Base-by-base conservation (phyloP, 2,113 vertebrate genomes). In the Anas platyrhynchos region DNA sequence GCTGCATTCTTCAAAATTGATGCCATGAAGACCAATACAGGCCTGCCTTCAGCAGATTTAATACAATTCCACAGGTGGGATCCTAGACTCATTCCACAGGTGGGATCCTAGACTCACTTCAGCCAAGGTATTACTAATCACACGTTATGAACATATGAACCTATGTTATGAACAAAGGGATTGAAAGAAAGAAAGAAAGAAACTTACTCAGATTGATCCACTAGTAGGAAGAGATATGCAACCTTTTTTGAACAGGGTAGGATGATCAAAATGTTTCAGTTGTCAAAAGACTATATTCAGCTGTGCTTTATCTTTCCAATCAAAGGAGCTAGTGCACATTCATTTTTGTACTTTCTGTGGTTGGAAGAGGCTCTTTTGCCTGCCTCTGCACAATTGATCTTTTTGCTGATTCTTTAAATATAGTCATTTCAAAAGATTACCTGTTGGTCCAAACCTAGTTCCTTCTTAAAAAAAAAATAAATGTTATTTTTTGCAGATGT, bases 401-500 rank as follows among this genome's bases (percentile, higher is more conserved):
- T 36, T 68, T 74, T 65, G 20, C 65, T 18, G 48, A 13, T n/a
- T 34, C 38, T 34, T 66, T 59, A 74, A 50, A 8, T 36, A 34
- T 59, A 13, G 69, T 21, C 16, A 68, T 36, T 81, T 91, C 59
- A 74, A 27, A 68, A 43, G 27, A 58, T 23, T 58, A 86, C 34
- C 27, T 82, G n/a, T 27, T 54, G 27, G 3, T 38, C 26, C 41
- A 29, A 54, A 55, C 29, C 25, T 50, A 9, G 3, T 61, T 66
- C 20, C 62, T 23, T 74, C 59, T 72, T 22, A 78, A 52, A 34
- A 36, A 46, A n/a, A 48, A 48, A 46, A 48, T n/a, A n/a, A 90
- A 89, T 13, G 26, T 68, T 89, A 90, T 89, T 93, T 63, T 76
- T 56, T 89, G 21, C 86, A 98, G 97, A 91, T 93, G 81, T 66